These are phyloP conservation scores for Pardosa pseudoannulata DNA, from an alignment of 2,888 invertebrate species.

Conservation along the genomic window DNA sequence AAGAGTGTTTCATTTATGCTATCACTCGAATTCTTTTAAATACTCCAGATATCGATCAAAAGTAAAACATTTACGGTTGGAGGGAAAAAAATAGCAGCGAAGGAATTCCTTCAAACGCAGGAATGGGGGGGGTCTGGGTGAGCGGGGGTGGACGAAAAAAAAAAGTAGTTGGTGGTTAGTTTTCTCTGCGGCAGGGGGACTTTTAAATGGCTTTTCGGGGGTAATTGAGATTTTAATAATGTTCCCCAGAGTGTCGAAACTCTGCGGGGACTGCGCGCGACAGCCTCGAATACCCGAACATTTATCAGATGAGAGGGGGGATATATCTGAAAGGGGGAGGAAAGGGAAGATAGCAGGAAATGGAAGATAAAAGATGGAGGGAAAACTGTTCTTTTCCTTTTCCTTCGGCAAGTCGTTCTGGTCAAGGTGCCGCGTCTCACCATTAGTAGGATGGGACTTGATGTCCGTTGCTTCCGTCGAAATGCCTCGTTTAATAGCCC, in stretches of 20 bases:
- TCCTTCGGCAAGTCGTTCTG: too few species aligned
- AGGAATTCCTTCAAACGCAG: too few species aligned
- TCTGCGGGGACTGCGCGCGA: slow-evolving; percentile 8
- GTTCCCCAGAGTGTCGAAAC: slow-evolving; percentile 32
- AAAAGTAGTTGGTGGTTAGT: neutral
- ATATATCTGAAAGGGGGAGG: neutral
- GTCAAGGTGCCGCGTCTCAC: too few species aligned
- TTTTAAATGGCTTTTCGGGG: slow-evolving; percentile 58
- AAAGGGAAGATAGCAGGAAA: neutral
- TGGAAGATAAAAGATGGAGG: too few species aligned
- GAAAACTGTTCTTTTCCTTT: too few species aligned
- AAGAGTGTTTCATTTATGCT: too few species aligned
- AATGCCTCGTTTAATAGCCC: too few species aligned
- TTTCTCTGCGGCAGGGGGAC: slow-evolving; percentile 4
- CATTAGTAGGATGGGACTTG: too few species aligned
- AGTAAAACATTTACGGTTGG: neutral
- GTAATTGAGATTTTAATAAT: slow-evolving; percentile 71
- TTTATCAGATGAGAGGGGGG: neutral
- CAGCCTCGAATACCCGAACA: slow-evolving; percentile 4
- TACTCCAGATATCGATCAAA: neutral
- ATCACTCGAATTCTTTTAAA: slow-evolving; percentile 1
- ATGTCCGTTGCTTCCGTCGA: too few species aligned
- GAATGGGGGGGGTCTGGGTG: too few species aligned
- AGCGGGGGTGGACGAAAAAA: too few species aligned
- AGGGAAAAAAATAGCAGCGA: neutral